phyloP scores from a whole-genome alignment of 2,113 vertebrate species.

The Larimichthys polyactis region DNA sequence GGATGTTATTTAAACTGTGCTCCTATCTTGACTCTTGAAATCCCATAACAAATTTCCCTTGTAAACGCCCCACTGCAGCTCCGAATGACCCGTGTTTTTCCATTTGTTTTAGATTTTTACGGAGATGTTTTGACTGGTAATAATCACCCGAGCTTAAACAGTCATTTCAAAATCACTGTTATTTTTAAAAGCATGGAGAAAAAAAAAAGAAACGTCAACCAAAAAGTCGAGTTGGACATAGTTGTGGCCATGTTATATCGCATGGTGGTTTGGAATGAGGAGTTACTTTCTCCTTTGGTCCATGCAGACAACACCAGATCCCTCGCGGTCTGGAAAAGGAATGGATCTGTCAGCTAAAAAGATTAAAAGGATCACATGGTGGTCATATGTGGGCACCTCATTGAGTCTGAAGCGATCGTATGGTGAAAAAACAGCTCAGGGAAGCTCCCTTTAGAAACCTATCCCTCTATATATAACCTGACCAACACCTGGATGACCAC shows the following conservation, averaged over 20 bases:
- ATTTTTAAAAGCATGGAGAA: conserved; percentile 71
- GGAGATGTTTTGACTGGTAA: conserved; percentile 54
- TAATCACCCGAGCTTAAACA: conserved; percentile 35
- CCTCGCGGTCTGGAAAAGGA: conserved; percentile 59
- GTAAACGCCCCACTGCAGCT: conserved; percentile 39
- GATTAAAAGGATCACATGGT: conserved; percentile 67
- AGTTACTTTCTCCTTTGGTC: conserved; percentile 67
- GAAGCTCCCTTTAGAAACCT: conserved; percentile 49
- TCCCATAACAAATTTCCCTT: conserved; percentile 47
- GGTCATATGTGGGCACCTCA: conserved; percentile 39
- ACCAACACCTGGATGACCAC: conserved; percentile 61
- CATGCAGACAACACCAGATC: conserved; percentile 70
- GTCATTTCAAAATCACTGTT: conserved; percentile 56
- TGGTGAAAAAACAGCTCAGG: conserved; percentile 55
- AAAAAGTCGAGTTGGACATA: conserved; percentile 69
- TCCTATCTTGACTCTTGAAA: conserved; percentile 39
- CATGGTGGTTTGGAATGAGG: conserved; percentile 68
- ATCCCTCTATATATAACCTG: not conserved
- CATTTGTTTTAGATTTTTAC: conserved; percentile 38
- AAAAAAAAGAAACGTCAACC: conserved; percentile 26
- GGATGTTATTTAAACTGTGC: conserved; percentile 44
- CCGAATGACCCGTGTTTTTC: conserved; percentile 33
- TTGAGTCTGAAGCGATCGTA: conserved; percentile 54
- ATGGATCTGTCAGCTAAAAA: conserved; percentile 77
- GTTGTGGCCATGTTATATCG: conserved; percentile 76